Percentiles rank a stretch among this genome's conserved stretches.
phyloP scores from a whole-genome alignment of 2,888 invertebrate genomes.

The Stenodera caucasica region DNA sequence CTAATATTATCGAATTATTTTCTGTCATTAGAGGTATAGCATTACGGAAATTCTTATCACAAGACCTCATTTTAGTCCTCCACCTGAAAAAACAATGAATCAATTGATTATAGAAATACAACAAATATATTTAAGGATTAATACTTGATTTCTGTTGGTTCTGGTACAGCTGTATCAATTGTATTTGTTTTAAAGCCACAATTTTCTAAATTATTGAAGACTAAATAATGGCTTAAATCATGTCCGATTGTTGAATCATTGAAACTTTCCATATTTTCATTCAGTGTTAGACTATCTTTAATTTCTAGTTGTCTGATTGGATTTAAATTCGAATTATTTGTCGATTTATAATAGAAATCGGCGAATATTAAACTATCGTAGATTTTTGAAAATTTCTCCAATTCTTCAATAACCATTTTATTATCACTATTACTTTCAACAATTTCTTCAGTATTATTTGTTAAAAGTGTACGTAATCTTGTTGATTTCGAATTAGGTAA shows the following conservation, averaged over 20 bases:
- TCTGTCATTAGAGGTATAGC: slow-evolving; percentile 60
- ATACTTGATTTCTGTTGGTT: slow-evolving; percentile 33
- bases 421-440: neutral
- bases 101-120: slow-evolving; percentile 7
- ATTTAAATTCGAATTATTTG: slow-evolving; percentile 39
- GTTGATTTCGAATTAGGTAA: slow-evolving; percentile 18
- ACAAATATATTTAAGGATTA: too few relatives aligned
- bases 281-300: slow-evolving; percentile 53
- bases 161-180: slow-evolving; percentile 41
- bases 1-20: slow-evolving; percentile 61
- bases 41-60: slow-evolving; percentile 57
- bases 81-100: slow-evolving; percentile 52
- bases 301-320: slow-evolving; percentile 41
- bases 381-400: slow-evolving; percentile 19
- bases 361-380: slow-evolving; percentile 39
- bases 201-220: slow-evolving; percentile 33
- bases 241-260: slow-evolving; percentile 38
- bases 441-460: slow-evolving; percentile 4
- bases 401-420: slow-evolving; percentile 7
- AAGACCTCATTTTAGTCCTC: slow-evolving; percentile 51
- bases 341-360: slow-evolving; percentile 37
- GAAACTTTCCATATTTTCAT: slow-evolving; percentile 47
- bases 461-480: neutral
- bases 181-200: slow-evolving; percentile 21
- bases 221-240: slow-evolving; percentile 50